Evolutionary conservation across 2,113 vertebrate species (phyloP).

Genomic region (Zapornia atra): DNA sequence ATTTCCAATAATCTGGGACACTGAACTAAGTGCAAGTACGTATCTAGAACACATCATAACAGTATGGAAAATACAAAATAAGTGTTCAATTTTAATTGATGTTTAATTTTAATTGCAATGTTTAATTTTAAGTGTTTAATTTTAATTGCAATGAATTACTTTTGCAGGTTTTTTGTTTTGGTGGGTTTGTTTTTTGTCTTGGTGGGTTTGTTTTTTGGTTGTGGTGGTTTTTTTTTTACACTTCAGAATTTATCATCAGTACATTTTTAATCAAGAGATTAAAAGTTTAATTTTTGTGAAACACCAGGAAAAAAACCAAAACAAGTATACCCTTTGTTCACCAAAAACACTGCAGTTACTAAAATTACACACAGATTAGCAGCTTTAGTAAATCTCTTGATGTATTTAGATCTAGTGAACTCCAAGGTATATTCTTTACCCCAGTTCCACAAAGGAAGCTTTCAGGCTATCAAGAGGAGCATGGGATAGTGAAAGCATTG

Average conservation of each 20-base stretch:
- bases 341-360: neutral
- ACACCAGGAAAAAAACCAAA: neutral
- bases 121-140: too few relatives aligned
- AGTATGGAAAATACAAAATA: neutral
- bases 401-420: neutral
- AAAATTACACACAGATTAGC: neutral
- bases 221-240: neutral
- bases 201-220: neutral
- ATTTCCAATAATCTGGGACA: neutral
- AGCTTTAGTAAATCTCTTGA: neutral
- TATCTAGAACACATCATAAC: neutral
- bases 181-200: neutral
- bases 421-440: conserved; percentile 75
- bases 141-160: neutral
- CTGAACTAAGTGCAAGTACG: neutral
- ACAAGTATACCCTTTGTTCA: neutral
- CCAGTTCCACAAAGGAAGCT: conserved; percentile 97
- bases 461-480: conserved; percentile 96
- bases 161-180: neutral
- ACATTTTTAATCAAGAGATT: neutral
- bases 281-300: neutral
- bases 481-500: conserved; percentile 92
- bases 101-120: neutral
- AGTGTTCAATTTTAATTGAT: neutral
- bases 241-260: neutral